Conservation (phyloP, 2,888 invertebrate species). For the Lasioglossum villosulum region DNA sequence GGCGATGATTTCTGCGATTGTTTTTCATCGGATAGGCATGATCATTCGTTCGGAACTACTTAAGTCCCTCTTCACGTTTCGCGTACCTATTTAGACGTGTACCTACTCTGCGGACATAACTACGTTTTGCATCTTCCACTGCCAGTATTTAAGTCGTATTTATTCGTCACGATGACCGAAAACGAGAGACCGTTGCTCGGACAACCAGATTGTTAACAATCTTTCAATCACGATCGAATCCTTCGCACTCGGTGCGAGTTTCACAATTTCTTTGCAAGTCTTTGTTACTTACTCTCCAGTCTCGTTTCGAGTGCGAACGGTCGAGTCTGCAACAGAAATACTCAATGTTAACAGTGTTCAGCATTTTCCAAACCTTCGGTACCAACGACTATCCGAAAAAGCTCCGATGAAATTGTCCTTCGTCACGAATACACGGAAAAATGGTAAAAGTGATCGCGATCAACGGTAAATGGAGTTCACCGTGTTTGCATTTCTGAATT, state of each 20-base stretch:
- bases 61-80: conserved; percentile 63
- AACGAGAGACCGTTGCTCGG: conserved; percentile 18
- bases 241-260: conserved; percentile 19
- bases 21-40: conserved; percentile 52
- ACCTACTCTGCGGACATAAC: conserved; percentile 55
- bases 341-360: conserved; percentile 47
- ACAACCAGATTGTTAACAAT: neutral
- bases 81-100: conserved; percentile 57
- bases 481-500: neutral
- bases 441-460: neutral
- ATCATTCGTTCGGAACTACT: conserved; percentile 65
- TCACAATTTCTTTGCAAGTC: neutral
- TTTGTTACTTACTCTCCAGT: neutral
- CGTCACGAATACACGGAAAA: neutral
- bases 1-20: conserved; percentile 60
- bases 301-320: conserved; percentile 8
- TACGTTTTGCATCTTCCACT: conserved; percentile 70
- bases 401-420: conserved; percentile 8
- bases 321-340: conserved; percentile 18
- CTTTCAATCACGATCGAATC: neutral
- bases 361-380: conserved; percentile 35
- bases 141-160: conserved; percentile 77
- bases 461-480: neutral
- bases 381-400: conserved; percentile 8
- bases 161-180: conserved; percentile 63